Percentiles rank a stretch among this genome's conserved stretches.
Evolutionary conservation across 2,797 vertebrate genomes (phyloP).

Genomic region (Pangasius larnaudii): DNA sequence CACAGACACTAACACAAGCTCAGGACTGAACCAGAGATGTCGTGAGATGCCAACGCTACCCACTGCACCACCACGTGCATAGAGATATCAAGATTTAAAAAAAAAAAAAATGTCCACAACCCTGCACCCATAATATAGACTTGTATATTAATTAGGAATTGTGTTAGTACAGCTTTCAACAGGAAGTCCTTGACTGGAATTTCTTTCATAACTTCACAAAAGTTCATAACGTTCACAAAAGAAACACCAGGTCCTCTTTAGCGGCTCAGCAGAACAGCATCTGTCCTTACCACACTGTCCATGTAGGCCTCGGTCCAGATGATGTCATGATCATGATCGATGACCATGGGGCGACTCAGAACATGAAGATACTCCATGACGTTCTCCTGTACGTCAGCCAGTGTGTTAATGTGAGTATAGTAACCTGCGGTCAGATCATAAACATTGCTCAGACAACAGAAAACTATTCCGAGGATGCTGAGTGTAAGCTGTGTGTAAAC

Average conservation of each 20-base stretch:
- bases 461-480: not conserved
- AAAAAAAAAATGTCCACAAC: not conserved
- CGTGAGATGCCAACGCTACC: not conserved
- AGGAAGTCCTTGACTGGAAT: not conserved
- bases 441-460: conserved; percentile 1
- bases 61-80: not conserved
- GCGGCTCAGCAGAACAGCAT: not conserved
- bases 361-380: conserved; percentile 98
- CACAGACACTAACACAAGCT: not conserved
- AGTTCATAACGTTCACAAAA: not conserved
- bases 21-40: not conserved
- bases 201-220: not conserved
- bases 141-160: not conserved
- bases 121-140: not conserved
- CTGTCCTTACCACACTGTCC: conserved; percentile 87
- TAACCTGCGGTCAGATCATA: conserved; percentile 78
- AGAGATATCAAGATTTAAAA: not conserved
- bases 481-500: not conserved
- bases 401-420: conserved; percentile 94
- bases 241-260: not conserved
- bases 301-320: conserved; percentile 99
- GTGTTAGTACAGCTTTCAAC: no score
- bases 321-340: conserved; percentile 95
- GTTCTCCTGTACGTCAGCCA: conserved; percentile 96
- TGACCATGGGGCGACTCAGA: conserved; percentile 97